phyloP scores from a whole-genome alignment of 2,113 vertebrate species.

The Phalacrocorax pelagicus region DNA sequence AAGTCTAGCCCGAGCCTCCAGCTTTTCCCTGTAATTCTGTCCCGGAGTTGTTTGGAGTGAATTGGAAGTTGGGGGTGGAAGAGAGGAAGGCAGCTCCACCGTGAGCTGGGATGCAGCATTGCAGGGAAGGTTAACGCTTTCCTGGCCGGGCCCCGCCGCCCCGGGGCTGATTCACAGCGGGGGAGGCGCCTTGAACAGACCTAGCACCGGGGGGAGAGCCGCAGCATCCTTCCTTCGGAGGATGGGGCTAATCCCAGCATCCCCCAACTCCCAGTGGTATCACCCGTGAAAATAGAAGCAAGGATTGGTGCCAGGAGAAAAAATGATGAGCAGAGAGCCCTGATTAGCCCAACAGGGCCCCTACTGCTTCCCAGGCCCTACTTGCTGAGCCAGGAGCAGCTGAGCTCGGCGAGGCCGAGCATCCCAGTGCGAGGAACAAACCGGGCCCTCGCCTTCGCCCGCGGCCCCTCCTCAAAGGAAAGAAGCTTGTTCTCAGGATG shows the following conservation, averaged over 20 bases:
- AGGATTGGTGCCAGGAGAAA: neutral
- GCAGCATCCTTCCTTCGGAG: neutral
- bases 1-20: conserved; percentile 72
- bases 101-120: conserved; percentile 41
- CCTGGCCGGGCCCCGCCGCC: neutral
- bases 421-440: fast-evolving
- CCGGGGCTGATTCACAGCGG: neutral
- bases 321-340: neutral
- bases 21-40: conserved; percentile 57
- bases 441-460: neutral
- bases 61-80: conserved; percentile 55
- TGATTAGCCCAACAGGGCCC: neutral
- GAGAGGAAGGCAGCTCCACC: conserved; percentile 72
- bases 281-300: neutral
- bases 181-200: neutral
- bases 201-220: neutral
- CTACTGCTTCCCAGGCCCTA: neutral
- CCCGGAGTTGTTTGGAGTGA: conserved; percentile 44
- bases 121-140: conserved; percentile 17
- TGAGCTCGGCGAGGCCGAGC: neutral
- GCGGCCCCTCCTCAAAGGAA: neutral
- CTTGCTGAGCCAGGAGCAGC: neutral
- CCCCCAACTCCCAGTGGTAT: neutral
- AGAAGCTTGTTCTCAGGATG: neutral
- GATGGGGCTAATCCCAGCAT: neutral